A percentile compares a stretch with the other conserved stretches of the same genome.
Evolutionary conservation across 23 tunicate species (phyloP).

Genomic region (Halocynthia roretzi): DNA sequence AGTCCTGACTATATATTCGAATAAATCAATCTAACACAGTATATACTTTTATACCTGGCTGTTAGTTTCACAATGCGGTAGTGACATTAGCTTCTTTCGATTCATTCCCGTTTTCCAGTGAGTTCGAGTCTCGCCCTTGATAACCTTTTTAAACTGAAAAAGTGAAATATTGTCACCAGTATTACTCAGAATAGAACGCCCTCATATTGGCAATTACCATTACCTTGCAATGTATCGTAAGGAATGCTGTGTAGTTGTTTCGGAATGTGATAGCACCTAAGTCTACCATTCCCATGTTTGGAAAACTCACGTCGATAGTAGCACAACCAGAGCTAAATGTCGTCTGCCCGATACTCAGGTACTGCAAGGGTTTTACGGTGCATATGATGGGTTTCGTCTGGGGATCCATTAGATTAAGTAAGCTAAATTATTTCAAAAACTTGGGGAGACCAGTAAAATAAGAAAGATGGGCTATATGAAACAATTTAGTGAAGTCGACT

Average conservation of each 20-base stretch:
- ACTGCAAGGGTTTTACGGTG: constrained; percentile 38
- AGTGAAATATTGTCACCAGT: background rate
- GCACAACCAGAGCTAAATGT: constrained; percentile 64
- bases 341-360: constrained; percentile 42
- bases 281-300: constrained; percentile 44
- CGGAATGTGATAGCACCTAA: constrained; percentile 44
- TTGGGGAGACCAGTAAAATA: background rate
- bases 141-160: constrained; percentile 28
- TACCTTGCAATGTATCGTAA: constrained; percentile 51
- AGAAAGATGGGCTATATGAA: background rate
- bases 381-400: constrained; percentile 33
- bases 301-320: constrained; percentile 59
- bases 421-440: background rate
- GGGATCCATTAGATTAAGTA: too few relatives aligned
- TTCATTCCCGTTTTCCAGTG: constrained; percentile 41
- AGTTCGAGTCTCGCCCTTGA: constrained; percentile 13
- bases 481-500: background rate
- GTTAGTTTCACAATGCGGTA: constrained; percentile 62
- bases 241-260: constrained; percentile 75
- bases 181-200: background rate
- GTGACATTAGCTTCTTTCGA: constrained; percentile 48
- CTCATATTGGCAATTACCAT: background rate
- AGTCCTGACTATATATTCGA: background rate
- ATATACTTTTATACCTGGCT: constrained; percentile 32
- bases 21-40: background rate